Evolutionary conservation across 2,113 vertebrate species (phyloP).

Genomic region (Callorhinus ursinus): DNA sequence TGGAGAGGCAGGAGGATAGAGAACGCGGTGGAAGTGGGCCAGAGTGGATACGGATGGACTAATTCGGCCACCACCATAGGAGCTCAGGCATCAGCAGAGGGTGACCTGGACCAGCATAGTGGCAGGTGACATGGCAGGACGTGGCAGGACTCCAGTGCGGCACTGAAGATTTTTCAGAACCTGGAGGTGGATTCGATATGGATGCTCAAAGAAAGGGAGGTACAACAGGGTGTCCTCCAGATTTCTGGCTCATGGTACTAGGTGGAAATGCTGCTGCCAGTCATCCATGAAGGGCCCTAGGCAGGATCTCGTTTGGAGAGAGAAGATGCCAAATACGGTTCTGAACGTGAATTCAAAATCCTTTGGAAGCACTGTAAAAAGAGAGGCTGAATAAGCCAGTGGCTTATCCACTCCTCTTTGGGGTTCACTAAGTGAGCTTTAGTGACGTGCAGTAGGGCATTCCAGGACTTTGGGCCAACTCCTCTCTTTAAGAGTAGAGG

Average conservation of each 20-base stretch:
- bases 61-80: not conserved
- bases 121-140: not conserved
- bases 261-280: not conserved
- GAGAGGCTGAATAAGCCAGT: not conserved
- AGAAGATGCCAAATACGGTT: not conserved
- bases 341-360: not conserved
- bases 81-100: not conserved
- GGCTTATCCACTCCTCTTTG: not conserved
- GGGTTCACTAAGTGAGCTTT: not conserved
- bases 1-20: not conserved
- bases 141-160: not conserved
- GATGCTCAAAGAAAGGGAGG: not conserved
- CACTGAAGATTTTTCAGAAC: not conserved
- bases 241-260: not conserved
- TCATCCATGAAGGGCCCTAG: not conserved
- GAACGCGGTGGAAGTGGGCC: not conserved
- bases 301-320: not conserved
- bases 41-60: not conserved
- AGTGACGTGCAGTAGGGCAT: not conserved
- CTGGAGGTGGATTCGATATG: not conserved
- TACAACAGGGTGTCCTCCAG: not conserved
- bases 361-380: not conserved
- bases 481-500: not conserved
- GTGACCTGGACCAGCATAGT: not conserved
- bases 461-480: not conserved